These are phyloP conservation scores for Sebastes schlegelii DNA, from an alignment of 2,113 vertebrate genomes.

Conservation along the genomic window DNA sequence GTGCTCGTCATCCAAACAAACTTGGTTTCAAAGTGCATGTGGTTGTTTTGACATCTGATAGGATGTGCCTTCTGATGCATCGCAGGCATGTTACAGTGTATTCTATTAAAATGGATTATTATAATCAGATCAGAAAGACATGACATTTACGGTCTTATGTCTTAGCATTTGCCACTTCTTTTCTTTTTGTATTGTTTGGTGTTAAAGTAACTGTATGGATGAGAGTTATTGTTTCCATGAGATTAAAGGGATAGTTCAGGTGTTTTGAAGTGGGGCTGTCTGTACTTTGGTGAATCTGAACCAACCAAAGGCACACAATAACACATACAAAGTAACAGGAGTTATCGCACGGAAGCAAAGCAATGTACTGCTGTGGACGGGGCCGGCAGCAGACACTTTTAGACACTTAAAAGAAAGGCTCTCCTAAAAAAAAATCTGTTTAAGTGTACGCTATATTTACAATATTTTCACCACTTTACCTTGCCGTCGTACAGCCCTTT, in stretches of 20 bases:
- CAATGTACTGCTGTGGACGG: too few species aligned
- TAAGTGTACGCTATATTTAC: too few species aligned
- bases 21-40: conserved; percentile 42
- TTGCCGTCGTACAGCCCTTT: too few species aligned
- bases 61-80: conserved; percentile 26
- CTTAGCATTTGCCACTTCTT: not conserved
- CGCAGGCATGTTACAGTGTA: conserved; percentile 22
- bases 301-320: too few species aligned
- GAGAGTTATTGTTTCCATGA: not conserved
- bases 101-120: not conserved
- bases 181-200: not conserved
- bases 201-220: not conserved
- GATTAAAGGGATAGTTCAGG: not conserved
- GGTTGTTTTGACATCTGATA: conserved; percentile 1
- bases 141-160: not conserved
- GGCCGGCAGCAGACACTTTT: too few species aligned
- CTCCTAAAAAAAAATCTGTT: too few species aligned
- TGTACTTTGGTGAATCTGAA: too few species aligned
- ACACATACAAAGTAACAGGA: too few species aligned
- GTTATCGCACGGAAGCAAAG: too few species aligned
- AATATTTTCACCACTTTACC: too few species aligned
- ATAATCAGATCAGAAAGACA: conserved; percentile 6
- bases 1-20: conserved; percentile 45
- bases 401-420: too few species aligned
- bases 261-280: too few species aligned